Conservation (phyloP, 2,797 vertebrate species). For the Oceanodroma leucorhoa region DNA sequence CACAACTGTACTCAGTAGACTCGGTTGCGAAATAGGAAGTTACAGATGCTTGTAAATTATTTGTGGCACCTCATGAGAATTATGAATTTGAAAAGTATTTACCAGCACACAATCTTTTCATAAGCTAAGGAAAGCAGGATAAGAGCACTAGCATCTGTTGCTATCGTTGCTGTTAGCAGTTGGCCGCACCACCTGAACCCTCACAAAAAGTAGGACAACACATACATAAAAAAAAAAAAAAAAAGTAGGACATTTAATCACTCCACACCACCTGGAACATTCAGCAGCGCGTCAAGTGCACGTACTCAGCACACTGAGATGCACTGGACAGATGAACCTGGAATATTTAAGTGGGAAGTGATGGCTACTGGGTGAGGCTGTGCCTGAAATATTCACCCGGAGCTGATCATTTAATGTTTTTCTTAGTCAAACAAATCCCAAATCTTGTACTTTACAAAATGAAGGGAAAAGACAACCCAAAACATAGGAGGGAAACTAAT, state of each 20-base stretch:
- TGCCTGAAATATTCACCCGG: not conserved
- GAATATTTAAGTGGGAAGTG: not conserved
- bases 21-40: not conserved
- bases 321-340: not conserved
- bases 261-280: not conserved
- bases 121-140: not conserved
- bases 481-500: not conserved
- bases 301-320: not conserved
- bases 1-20: not conserved
- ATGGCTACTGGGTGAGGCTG: not conserved
- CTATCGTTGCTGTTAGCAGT: not conserved
- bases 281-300: not conserved
- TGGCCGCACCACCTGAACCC: not conserved
- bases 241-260: constrained; percentile 13
- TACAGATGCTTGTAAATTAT: not conserved
- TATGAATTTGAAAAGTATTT: constrained; percentile 15
- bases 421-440: not conserved
- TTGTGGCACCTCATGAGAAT: constrained; percentile 1
- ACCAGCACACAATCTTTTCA: not conserved
- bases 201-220: constrained; percentile 11
- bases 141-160: not conserved
- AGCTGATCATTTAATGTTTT: not conserved
- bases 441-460: not conserved
- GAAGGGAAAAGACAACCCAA: not conserved
- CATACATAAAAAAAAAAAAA: not conserved